Evolutionary conservation across 2,888 invertebrate species (phyloP).

Genomic region (Clistopyga incitator): DNA sequence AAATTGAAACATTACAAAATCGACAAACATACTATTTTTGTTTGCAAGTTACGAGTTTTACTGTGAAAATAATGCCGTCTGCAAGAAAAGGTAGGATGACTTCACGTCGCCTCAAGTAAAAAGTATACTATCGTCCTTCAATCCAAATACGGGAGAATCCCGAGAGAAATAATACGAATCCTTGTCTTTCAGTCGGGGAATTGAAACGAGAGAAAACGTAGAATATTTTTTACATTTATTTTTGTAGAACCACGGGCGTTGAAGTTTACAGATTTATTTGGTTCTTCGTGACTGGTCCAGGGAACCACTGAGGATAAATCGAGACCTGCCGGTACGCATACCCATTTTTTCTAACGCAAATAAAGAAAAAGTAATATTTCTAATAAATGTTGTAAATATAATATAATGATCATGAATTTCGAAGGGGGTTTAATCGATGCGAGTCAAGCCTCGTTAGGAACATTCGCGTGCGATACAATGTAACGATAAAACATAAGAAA

Average conservation of each 20-base stretch:
- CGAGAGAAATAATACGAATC: conserved; percentile 57
- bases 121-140: conserved; percentile 47
- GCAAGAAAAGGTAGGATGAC: not conserved
- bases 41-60: not conserved
- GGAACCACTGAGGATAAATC: conserved; percentile 59
- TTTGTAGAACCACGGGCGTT: conserved; percentile 70
- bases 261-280: conserved; percentile 59
- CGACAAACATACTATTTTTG: not conserved
- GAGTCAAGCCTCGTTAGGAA: conserved; percentile 17
- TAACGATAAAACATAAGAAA: conserved; percentile 9
- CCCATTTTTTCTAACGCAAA: conserved; percentile 70
- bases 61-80: not conserved
- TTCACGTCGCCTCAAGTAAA: conserved; percentile 25
- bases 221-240: conserved; percentile 73
- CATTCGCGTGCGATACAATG: not conserved
- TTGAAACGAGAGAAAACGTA: conserved; percentile 56
- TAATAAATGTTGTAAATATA: conserved; percentile 74
- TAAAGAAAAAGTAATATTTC: conserved; percentile 61
- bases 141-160: conserved; percentile 22
- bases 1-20: not conserved
- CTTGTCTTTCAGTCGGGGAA: conserved; percentile 1
- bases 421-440: conserved; percentile 13
- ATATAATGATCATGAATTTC: conserved; percentile 71
- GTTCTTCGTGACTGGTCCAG: conserved; percentile 72
- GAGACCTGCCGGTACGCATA: conserved; percentile 63